Base-by-base conservation (phyloP, 1,140 invertebrate genomes). In the Panonychus citri region DNA sequence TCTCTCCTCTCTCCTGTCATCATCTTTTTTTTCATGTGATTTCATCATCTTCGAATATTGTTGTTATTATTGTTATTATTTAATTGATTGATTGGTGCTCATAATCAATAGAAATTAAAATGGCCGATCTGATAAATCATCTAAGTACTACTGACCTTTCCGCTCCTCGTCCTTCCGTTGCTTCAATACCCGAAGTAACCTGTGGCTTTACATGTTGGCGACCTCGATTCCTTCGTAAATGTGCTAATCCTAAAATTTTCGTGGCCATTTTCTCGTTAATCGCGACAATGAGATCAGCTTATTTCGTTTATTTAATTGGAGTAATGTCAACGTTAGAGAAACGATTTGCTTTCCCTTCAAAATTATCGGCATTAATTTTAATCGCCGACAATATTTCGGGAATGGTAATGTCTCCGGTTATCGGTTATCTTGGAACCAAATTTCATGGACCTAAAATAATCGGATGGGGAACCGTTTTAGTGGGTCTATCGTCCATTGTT, bases 321-420 rank as follows among this genome's bases (percentile, higher is more conserved):
- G 49, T 50, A n/a, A 56, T 84, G 43, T 81, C 81, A 30, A 85
- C 82, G 1, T 71, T 85, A 27, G 82, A 85, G 65, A 84, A 84
- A 64, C 72, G 81, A 59, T 85, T 82, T 65, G 82, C 81, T 63
- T 82, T 84, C 63, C 78, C 80, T 1, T 82, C 79, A 10, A 76
- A 77, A 66, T 80, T 78, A 34, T 80, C 79, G 54, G 80, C 80
- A 78, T 65, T 64, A 15, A 61, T 66, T n/a, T 26, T 66, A n/a
- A 64, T 65, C n/a, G 55, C 60, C 0, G 64, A 65, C 25, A 62
- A 65, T 55, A 59, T 65, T 10, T 56, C 52, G 3, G 39, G 53
- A 40, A 54, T 62, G 40, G 17, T 62, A 15, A 37, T 59, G 28
- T 62, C 51, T 53, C 57, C 60, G 7, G 65, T 79, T 26, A 66